Evolutionary conservation across 2,797 vertebrate genomes (phyloP).

Genomic region (Toxotes lorentzi): DNA sequence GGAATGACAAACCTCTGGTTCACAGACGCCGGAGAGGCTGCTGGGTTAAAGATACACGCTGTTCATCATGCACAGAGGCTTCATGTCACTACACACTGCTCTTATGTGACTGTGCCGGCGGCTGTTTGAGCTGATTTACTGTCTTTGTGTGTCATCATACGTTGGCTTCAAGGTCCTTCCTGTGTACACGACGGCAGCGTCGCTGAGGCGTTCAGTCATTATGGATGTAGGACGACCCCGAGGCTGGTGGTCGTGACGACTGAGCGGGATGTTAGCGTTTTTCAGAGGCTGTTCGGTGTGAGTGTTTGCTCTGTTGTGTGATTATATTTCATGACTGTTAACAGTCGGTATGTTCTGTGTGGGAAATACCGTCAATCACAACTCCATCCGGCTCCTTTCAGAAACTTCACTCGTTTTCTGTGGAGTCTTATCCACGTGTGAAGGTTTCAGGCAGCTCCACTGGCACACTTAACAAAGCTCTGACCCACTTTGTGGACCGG

Average conservation of each 20-base stretch:
- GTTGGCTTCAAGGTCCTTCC: conserved; percentile 56
- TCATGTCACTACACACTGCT: conserved; percentile 35
- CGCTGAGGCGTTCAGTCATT: conserved; percentile 43
- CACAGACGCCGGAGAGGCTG: conserved; percentile 17
- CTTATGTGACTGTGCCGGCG: conserved; percentile 27
- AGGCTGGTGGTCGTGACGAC: conserved; percentile 32
- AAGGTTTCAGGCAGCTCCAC: conserved; percentile 49
- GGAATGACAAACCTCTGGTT: conserved; percentile 31
- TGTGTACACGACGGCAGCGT: conserved; percentile 20
- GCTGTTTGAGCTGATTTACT: conserved; percentile 53
- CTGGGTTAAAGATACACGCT: conserved; percentile 3
- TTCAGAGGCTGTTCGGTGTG: conserved; percentile 22
- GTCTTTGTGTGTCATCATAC: conserved; percentile 31
- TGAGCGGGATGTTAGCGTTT: conserved; percentile 33
- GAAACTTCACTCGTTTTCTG: not conserved
- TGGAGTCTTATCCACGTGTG: not conserved
- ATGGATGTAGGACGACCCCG: conserved; percentile 37
- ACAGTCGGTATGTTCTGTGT: too few species aligned
- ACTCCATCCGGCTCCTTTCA: not conserved
- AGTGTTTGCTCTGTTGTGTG: not conserved
- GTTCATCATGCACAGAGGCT: conserved; percentile 38
- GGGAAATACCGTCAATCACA: not conserved
- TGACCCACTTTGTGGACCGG: conserved; percentile 66
- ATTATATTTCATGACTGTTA: too few species aligned
- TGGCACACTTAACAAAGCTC: conserved; percentile 56